A percentile compares a stretch with the other conserved stretches of the same genome.
Conservation (phyloP, 1,140 invertebrate genomes). For the Magallana gigas region DNA sequence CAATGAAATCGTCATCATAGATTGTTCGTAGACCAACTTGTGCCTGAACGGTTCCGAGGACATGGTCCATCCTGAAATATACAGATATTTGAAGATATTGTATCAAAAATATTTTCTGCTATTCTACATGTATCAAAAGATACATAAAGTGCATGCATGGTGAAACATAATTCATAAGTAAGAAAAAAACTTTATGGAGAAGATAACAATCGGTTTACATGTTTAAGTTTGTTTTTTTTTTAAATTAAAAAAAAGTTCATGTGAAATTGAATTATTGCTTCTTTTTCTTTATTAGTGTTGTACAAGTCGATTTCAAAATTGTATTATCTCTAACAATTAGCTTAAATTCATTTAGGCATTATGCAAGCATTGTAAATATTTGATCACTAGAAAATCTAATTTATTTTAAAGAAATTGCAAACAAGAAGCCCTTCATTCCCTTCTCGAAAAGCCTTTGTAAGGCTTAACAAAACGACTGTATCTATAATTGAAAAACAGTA, state of each 20-base stretch:
- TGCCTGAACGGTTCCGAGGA: conserved; percentile 66
- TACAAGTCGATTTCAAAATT: no score
- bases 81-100: neutral
- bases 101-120: no score
- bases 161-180: no score
- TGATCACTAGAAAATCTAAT: conserved; percentile 17
- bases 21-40: conserved; percentile 63
- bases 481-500: conserved; percentile 26
- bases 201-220: no score
- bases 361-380: neutral
- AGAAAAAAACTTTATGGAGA: no score
- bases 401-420: neutral
- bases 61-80: conserved; percentile 66
- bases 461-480: neutral
- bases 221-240: no score
- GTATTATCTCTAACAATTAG: neutral
- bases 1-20: conserved; percentile 81
- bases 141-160: no score
- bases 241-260: neutral
- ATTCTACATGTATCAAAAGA: no score
- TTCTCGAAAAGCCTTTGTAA: conserved; percentile 6
- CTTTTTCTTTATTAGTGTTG: no score
- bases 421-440: neutral
- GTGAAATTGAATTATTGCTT: no score
- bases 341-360: neutral